These are phyloP conservation scores for Clanis bilineata DNA, from an alignment of 2,888 invertebrate genomes.

Conservation along the genomic window DNA sequence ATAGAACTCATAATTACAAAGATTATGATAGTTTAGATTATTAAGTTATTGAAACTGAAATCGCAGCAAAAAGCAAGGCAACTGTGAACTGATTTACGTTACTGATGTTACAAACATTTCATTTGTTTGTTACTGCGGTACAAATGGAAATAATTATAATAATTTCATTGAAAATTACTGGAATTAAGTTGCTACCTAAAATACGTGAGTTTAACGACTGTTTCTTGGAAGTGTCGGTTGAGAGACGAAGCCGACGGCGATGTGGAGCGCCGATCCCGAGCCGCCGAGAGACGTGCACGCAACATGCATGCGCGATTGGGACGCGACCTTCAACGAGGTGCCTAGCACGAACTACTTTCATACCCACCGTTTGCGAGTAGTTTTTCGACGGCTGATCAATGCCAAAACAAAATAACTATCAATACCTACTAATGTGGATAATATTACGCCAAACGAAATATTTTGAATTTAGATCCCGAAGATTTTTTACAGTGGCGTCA, in stretches of 20 bases:
- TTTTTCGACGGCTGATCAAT: no score
- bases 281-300: constrained; percentile 59
- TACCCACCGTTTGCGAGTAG: no score
- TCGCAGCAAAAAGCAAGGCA: constrained; percentile 34
- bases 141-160: constrained; percentile 81
- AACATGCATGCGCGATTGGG: constrained; percentile 49
- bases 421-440: no score
- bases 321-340: constrained; percentile 69
- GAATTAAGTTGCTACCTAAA: constrained; percentile 82
- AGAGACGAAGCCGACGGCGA: constrained; percentile 58
- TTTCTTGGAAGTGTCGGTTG: constrained; percentile 73
- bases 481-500: no score
- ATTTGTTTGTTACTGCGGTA: constrained; percentile 80
- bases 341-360: no score
- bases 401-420: no score
- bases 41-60: no score
- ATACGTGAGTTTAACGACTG: constrained; percentile 81
- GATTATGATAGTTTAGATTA: no score
- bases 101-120: constrained; percentile 63
- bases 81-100: constrained; percentile 23
- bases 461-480: no score
- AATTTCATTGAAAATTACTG: constrained; percentile 79
- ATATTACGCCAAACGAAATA: no score
- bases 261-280: no score
- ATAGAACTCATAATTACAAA: no score